These are phyloP conservation scores for Meteorus sp. DNA, from an alignment of 1,140 invertebrate species.

Conservation along the genomic window DNA sequence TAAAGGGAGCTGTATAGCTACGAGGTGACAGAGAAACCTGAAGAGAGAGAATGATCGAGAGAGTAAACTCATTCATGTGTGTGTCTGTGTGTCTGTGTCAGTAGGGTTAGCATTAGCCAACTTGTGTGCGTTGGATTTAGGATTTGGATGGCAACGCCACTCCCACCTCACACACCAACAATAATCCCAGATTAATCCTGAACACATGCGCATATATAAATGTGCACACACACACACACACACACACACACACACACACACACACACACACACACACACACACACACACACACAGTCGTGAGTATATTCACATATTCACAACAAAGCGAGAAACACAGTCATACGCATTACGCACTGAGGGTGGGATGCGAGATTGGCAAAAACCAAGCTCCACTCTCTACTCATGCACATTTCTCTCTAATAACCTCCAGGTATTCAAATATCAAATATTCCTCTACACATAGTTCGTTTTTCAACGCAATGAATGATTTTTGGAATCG, in stretches of 20 bases:
- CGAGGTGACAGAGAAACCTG: background rate
- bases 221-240: slow-evolving; percentile 27
- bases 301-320: too few species aligned
- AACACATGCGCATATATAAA: slow-evolving; percentile 32
- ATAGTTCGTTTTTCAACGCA: too few species aligned
- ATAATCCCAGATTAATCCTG: slow-evolving; percentile 56
- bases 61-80: slow-evolving; percentile 36
- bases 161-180: slow-evolving; percentile 41
- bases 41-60: slow-evolving; percentile 18
- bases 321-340: too few species aligned
- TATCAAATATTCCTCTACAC: too few species aligned
- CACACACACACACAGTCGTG: slow-evolving; percentile 1
- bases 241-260: slow-evolving; percentile 4
- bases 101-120: slow-evolving; percentile 43
- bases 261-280: background rate
- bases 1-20: background rate
- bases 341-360: too few species aligned
- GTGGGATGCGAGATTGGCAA: too few species aligned
- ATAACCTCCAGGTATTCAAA: too few species aligned
- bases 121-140: slow-evolving; percentile 56
- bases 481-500: too few species aligned
- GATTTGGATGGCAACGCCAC: slow-evolving; percentile 46
- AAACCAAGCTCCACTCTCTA: too few species aligned
- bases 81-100: slow-evolving; percentile 22
- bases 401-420: too few species aligned